These are phyloP conservation scores for Pentalonia nigronervosa DNA, from an alignment of 1,140 invertebrate species.

Conservation along the genomic window DNA sequence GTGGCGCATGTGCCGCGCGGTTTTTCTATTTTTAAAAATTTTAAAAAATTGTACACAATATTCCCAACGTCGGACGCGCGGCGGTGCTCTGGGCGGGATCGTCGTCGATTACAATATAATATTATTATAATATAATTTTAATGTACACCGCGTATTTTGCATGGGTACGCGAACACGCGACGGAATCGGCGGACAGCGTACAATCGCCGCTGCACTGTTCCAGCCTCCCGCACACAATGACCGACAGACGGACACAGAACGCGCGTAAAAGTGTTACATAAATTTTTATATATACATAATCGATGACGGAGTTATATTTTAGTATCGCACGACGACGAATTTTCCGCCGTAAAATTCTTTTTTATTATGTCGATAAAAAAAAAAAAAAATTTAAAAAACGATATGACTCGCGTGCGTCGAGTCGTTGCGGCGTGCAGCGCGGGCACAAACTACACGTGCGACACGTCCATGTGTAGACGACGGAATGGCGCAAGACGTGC, in stretches of 20 bases:
- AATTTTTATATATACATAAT: neutral
- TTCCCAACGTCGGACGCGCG: neutral
- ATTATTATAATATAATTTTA: neutral
- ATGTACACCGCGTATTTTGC: neutral
- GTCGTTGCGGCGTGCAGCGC: neutral
- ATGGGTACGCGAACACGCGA: neutral
- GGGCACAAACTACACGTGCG: slow-evolving; percentile 23
- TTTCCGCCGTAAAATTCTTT: neutral
- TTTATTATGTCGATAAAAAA: neutral
- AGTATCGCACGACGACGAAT: neutral
- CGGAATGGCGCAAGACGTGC: slow-evolving; percentile 38
- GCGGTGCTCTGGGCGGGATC: neutral
- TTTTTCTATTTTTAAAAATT: slow-evolving; percentile 41
- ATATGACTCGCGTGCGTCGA: neutral
- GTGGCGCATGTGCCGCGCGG: slow-evolving; percentile 47
- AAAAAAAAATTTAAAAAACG: neutral
- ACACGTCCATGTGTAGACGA: slow-evolving; percentile 43
- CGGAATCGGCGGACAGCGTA: neutral
- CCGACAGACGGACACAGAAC: neutral
- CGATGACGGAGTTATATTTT: neutral
- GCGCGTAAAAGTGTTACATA: neutral
- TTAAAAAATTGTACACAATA: slow-evolving; percentile 1
- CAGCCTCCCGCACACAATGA: neutral
- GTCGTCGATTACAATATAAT: neutral
- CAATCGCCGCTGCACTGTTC: neutral